phyloP scores from a whole-genome alignment of 2,888 invertebrate genomes.

The Leptinotarsa juncta region DNA sequence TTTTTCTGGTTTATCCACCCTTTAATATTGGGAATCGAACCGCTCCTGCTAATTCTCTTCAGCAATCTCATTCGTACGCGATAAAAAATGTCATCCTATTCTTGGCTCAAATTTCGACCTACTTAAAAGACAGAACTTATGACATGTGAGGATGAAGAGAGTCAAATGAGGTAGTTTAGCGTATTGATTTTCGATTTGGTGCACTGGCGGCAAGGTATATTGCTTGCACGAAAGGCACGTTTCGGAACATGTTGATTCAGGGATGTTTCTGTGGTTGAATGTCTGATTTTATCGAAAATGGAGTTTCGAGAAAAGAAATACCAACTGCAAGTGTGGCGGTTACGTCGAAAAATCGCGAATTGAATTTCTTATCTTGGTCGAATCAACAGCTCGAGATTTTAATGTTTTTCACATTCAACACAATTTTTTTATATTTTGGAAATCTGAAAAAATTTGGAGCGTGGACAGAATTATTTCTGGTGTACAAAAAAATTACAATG shows the following conservation, averaged over 20 bases:
- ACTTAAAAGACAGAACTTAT: constrained; percentile 5
- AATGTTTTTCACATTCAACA: too few species aligned
- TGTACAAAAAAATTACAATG: too few species aligned
- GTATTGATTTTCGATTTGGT: constrained; percentile 28
- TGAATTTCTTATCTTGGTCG: too few species aligned
- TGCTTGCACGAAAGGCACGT: constrained; percentile 1
- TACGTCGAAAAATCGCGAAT: too few species aligned
- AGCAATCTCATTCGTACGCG: not conserved
- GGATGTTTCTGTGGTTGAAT: not conserved
- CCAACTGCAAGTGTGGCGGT: not conserved
- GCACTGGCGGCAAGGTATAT: constrained; percentile 7
- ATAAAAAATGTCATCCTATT: not conserved
- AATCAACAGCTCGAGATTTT: too few species aligned
- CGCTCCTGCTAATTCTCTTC: not conserved
- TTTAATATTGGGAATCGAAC: not conserved
- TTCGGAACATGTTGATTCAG: constrained; percentile 10
- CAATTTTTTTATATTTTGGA: too few species aligned
- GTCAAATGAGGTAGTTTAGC: constrained; percentile 17
- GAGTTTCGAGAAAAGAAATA: not conserved
- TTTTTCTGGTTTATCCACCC: too few species aligned
- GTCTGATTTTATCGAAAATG: not conserved
- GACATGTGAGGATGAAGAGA: constrained; percentile 1
- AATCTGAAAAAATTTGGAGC: too few species aligned
- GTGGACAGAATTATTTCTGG: too few species aligned
- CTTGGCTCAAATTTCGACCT: not conserved